Evolutionary conservation across 2,797 vertebrate species (phyloP).

Genomic region (Apodemus agrarius): DNA sequence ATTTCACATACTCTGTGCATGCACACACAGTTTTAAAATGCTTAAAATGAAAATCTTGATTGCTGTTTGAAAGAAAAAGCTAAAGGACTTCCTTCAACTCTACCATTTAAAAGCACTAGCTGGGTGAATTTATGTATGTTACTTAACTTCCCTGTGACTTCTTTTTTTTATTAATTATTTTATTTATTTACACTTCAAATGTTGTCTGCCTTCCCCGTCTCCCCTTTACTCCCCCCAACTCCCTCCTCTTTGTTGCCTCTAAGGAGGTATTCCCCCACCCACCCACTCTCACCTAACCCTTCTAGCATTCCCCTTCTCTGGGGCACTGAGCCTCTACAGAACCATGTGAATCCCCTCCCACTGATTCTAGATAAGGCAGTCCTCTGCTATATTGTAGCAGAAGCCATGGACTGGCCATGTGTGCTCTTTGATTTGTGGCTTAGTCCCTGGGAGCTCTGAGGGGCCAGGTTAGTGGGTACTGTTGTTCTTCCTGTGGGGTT

Average conservation of each 20-base stretch:
- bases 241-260: not conserved
- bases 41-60: not conserved
- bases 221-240: not conserved
- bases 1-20: too few relatives aligned
- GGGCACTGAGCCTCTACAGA: not conserved
- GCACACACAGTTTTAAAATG: not conserved
- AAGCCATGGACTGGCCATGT: not conserved
- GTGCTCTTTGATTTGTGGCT: not conserved
- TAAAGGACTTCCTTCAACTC: not conserved
- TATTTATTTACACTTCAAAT: not conserved
- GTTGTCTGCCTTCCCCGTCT: not conserved
- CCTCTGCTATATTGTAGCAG: not conserved
- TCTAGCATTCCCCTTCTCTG: not conserved
- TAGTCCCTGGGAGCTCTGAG: not conserved
- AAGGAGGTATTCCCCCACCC: not conserved
- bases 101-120: not conserved
- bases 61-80: slow-evolving; percentile 30
- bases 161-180: not conserved
- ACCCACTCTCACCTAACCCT: not conserved
- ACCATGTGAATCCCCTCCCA: too few relatives aligned
- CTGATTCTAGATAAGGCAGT: not conserved
- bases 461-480: not conserved
- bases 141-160: not conserved
- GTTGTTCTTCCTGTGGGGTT: not conserved
- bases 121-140: not conserved